These are phyloP conservation scores for Nesogale talazaci DNA, from an alignment of 2,113 vertebrate genomes.

Conservation along the genomic window DNA sequence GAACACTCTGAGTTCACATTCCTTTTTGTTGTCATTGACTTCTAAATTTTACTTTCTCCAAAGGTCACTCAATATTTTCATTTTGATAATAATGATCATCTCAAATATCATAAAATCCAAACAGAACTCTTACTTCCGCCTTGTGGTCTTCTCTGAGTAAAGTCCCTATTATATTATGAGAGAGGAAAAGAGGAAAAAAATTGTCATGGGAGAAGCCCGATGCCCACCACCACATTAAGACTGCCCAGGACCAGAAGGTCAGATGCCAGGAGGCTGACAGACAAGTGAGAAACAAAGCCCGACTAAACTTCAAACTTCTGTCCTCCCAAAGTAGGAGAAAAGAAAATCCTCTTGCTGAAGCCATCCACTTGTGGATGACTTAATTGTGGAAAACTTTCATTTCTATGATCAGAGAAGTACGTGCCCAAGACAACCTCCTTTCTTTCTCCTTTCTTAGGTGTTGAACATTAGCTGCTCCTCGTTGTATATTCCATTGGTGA, in stretches of 20 bases:
- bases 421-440: background rate
- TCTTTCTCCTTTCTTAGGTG: background rate
- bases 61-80: background rate
- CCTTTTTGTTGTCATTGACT: background rate
- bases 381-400: background rate
- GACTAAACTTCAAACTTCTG: too few species aligned
- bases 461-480: background rate
- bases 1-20: background rate
- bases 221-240: background rate
- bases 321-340: background rate
- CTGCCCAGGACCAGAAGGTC: too few species aligned
- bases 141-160: background rate
- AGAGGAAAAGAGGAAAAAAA: background rate
- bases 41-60: background rate
- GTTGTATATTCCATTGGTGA: background rate
- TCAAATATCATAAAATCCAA: background rate
- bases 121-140: background rate
- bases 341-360: background rate
- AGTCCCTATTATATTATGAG: background rate
- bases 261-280: background rate
- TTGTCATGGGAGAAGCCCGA: background rate
- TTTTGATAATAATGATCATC: background rate
- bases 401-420: background rate
- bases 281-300: background rate
- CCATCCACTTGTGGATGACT: background rate